Conservation (phyloP, 1,140 invertebrate species). For the Diuraphis noxia region DNA sequence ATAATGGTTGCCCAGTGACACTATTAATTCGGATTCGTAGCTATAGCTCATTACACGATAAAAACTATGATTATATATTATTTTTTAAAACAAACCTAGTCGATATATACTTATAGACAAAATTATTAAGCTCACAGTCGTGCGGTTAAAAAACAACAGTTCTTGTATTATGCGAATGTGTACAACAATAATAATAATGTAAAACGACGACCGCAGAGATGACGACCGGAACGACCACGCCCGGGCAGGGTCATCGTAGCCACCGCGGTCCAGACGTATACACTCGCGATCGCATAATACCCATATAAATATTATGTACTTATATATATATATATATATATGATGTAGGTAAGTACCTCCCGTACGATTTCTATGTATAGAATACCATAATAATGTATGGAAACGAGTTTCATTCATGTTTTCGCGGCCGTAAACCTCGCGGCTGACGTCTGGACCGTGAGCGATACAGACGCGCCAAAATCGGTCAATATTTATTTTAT, state of each 20-base stretch:
- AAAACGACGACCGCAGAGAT: not conserved
- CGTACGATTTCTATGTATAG: not conserved
- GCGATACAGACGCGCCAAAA: not conserved
- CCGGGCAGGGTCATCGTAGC: not conserved
- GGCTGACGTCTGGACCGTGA: not conserved
- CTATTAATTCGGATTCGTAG: too few species aligned
- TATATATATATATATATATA: not conserved
- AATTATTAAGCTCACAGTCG: not conserved
- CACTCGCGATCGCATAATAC: not conserved
- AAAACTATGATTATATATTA: too few species aligned
- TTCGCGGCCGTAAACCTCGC: not conserved
- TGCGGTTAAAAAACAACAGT: not conserved
- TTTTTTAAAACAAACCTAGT: not conserved
- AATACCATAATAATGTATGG: not conserved
- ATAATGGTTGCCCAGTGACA: too few species aligned
- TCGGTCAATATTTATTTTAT: not conserved
- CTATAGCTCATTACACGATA: too few species aligned
- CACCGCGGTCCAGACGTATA: not conserved
- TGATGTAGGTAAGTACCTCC: not conserved
- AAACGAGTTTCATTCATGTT: slow-evolving; percentile 8
- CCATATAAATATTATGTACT: not conserved
- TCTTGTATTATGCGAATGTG: not conserved
- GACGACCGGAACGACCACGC: not conserved
- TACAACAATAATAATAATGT: not conserved
- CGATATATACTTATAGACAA: not conserved